Conservation (phyloP, 2,113 vertebrate species). For the Hystrix cristata region DNA sequence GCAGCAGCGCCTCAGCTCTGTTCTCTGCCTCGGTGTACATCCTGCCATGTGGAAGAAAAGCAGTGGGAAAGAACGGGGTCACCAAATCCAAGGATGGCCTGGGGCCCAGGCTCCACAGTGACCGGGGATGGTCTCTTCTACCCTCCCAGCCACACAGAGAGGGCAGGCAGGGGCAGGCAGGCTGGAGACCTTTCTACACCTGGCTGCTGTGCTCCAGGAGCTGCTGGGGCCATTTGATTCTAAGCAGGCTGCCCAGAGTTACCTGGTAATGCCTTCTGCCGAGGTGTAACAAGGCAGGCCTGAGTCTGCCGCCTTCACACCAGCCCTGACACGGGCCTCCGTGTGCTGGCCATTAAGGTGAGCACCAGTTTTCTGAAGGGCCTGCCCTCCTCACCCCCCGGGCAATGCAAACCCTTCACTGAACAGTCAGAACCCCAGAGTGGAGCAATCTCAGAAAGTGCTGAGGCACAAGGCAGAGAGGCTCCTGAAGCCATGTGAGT, state of each 20-base stretch:
- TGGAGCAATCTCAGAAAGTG: background rate
- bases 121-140: background rate
- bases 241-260: background rate
- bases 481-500: background rate
- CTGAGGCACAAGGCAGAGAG: conserved; percentile 20
- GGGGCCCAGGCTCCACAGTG: background rate
- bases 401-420: background rate
- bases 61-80: background rate
- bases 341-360: rapidly evolving
- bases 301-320: background rate
- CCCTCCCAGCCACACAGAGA: background rate
- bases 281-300: background rate
- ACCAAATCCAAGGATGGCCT: background rate
- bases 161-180: background rate
- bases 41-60: background rate
- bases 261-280: background rate
- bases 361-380: background rate
- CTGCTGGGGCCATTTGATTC: background rate
- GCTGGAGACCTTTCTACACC: background rate
- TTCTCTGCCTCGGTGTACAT: rapidly evolving
- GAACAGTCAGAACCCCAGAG: background rate
- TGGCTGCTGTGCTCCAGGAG: background rate
- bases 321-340: background rate
- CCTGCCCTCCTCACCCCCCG: background rate
- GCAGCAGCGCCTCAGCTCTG: rapidly evolving